Evolutionary conservation across 2,797 vertebrate species (phyloP).

Genomic region (Perodicticus potto): DNA sequence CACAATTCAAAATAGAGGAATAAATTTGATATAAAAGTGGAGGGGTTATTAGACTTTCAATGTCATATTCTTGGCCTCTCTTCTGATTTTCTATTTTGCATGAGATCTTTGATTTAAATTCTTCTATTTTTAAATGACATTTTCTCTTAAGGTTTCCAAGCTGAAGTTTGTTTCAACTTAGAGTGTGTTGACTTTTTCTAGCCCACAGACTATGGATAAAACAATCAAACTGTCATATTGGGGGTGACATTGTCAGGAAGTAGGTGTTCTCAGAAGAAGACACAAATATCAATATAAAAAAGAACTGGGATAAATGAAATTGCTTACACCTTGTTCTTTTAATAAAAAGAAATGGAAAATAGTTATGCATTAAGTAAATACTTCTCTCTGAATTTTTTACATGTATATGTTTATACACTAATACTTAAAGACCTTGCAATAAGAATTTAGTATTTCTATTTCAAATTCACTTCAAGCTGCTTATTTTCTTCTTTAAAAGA

Average conservation of each 20-base stretch:
- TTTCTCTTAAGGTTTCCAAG: constrained; percentile 60
- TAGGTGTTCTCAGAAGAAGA: constrained; percentile 54
- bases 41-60: not conserved
- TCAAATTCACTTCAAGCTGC: constrained; percentile 44
- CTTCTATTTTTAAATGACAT: constrained; percentile 9
- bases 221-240: constrained; percentile 71
- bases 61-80: not conserved
- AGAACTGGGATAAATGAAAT: constrained; percentile 48
- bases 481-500: constrained; percentile 42
- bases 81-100: not conserved
- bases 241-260: constrained; percentile 48
- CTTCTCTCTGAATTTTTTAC: not conserved
- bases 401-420: not conserved
- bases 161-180: constrained; percentile 60
- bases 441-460: not conserved
- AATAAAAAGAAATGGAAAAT: constrained; percentile 45
- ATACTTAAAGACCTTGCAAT: not conserved
- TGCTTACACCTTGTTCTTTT: constrained; percentile 18
- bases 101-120: constrained; percentile 47
- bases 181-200: constrained; percentile 45
- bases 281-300: constrained; percentile 54
- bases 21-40: not conserved
- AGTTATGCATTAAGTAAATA: not conserved
- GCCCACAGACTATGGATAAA: constrained; percentile 53
- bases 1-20: constrained; percentile 23